These are phyloP conservation scores for Cotesia chilonis DNA, from an alignment of 1,140 invertebrate genomes.

Conservation along the genomic window DNA sequence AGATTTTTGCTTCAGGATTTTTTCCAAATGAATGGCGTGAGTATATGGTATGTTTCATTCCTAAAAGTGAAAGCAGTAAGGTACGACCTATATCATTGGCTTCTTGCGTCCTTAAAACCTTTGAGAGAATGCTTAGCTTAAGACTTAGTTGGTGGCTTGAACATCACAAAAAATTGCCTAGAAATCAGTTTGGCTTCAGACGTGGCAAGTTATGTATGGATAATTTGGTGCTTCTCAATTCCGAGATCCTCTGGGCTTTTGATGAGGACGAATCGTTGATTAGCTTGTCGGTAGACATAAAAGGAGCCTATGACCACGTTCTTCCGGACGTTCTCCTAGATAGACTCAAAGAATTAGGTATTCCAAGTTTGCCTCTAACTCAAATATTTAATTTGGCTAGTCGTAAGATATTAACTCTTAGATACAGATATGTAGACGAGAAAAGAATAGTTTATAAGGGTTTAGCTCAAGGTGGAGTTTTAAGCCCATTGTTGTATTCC, in stretches of 20 bases:
- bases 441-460: no score
- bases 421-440: no score
- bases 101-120: slow-evolving; percentile 38
- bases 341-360: slow-evolving; percentile 4
- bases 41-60: slow-evolving; percentile 21
- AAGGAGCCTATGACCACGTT: slow-evolving; percentile 33
- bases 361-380: neutral
- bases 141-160: slow-evolving; percentile 34
- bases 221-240: slow-evolving; percentile 18
- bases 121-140: slow-evolving; percentile 29
- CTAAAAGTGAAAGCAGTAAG: slow-evolving; percentile 41
- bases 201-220: slow-evolving; percentile 35
- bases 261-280: slow-evolving; percentile 4
- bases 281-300: slow-evolving; percentile 27
- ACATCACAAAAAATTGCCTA: slow-evolving; percentile 33
- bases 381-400: neutral
- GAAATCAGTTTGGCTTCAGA: slow-evolving; percentile 41
- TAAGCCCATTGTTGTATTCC: no score
- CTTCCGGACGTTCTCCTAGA: slow-evolving; percentile 30
- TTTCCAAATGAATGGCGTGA: slow-evolving; percentile 21
- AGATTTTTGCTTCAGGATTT: neutral
- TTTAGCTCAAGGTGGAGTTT: no score
- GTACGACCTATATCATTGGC: slow-evolving; percentile 42
- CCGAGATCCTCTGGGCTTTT: slow-evolving; percentile 25
- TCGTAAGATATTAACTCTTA: no score